These are phyloP conservation scores for Drosophila cracens DNA, from an alignment of 2,888 invertebrate genomes.

Conservation along the genomic window DNA sequence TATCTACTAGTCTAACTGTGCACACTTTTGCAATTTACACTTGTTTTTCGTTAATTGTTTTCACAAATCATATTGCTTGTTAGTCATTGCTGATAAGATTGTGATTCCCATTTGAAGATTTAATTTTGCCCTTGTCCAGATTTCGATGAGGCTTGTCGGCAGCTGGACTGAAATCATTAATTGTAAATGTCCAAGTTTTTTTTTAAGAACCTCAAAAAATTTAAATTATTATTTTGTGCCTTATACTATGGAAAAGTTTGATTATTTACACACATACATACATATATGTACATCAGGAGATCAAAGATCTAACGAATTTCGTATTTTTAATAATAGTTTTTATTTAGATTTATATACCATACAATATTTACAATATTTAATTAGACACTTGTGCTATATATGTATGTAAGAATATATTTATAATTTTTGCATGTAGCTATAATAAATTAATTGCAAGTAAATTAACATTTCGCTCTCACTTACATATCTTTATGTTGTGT, in stretches of 20 bases:
- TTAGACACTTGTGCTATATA: constrained; percentile 62
- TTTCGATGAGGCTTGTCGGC: background rate
- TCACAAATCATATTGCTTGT: constrained; percentile 14
- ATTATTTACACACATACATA: background rate
- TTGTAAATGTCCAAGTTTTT: background rate
- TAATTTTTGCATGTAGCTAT: constrained; percentile 37
- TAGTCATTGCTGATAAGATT: constrained; percentile 19
- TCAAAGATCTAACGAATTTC: background rate
- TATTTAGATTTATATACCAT: constrained; percentile 57
- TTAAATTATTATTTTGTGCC: background rate
- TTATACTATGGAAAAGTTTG: background rate
- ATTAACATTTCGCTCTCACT: constrained; percentile 42
- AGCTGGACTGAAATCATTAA: constrained; percentile 2
- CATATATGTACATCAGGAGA: background rate
- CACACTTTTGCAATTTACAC: background rate
- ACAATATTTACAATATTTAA: constrained; percentile 74
- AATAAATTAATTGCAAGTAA: constrained; percentile 55
- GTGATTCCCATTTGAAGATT: constrained; percentile 9
- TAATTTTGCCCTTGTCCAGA: background rate
- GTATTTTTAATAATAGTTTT: constrained; percentile 25
- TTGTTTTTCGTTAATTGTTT: background rate
- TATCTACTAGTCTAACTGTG: background rate
- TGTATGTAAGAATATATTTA: constrained; percentile 24
- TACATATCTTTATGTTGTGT: constrained; percentile 8
- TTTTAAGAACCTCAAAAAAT: background rate